These are phyloP conservation scores for Drosophila sturtevanti DNA, from an alignment of 1,140 invertebrate species.

Conservation along the genomic window DNA sequence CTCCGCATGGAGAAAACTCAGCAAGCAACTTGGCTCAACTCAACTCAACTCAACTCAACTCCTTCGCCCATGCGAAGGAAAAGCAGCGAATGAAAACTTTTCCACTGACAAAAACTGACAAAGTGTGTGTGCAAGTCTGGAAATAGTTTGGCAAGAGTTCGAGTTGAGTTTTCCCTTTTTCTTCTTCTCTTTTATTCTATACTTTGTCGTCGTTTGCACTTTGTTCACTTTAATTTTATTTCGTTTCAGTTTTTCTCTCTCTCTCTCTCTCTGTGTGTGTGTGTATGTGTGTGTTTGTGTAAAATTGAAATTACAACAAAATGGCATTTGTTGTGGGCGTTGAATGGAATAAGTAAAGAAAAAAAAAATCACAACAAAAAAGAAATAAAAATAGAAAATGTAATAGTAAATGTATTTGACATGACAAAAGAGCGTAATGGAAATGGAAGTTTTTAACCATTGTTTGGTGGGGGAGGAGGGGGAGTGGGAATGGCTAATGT, in stretches of 20 bases:
- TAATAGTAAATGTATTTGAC: conserved; percentile 7
- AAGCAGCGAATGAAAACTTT: conserved; percentile 43
- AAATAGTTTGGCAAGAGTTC: conserved; percentile 20
- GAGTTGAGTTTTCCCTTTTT: conserved; percentile 8
- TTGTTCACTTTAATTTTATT: conserved; percentile 40
- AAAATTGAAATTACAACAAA: conserved; percentile 49
- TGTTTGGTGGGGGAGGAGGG: neutral
- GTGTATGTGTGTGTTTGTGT: conserved; percentile 6
- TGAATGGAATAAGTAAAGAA: neutral
- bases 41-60: too few relatives aligned
- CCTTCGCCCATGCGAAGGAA: conserved; percentile 16
- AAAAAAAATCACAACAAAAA: neutral
- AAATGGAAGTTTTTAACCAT: conserved; percentile 1
- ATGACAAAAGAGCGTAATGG: conserved; percentile 14
- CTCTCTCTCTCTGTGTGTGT: too few relatives aligned
- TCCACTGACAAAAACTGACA: conserved; percentile 64
- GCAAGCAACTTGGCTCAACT: too few relatives aligned
- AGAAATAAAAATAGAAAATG: neutral
- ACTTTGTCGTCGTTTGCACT: conserved; percentile 2
- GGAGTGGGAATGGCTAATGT: neutral
- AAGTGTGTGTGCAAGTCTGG: conserved; percentile 58
- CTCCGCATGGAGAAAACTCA: conserved; percentile 36
- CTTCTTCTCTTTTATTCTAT: conserved; percentile 7
- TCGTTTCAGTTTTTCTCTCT: neutral
- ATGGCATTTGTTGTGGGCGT: conserved; percentile 37